Base-by-base conservation (phyloP, 2,797 vertebrate species). In the Lithobates pipiens region DNA sequence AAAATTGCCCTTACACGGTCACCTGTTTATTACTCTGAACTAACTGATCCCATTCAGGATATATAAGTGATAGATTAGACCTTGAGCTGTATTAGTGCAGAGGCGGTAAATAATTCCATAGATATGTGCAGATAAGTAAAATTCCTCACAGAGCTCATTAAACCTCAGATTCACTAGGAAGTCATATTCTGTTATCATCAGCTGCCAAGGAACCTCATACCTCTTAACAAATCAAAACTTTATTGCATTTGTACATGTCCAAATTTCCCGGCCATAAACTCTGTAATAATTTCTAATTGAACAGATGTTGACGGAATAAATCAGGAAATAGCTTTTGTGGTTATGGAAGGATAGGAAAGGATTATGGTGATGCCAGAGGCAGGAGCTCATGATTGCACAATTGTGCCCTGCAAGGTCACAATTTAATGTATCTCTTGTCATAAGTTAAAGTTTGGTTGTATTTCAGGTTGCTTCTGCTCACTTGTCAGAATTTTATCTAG, bases 301-400 rank as follows among this genome's bases (percentile, higher is more conserved):
- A 71, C 42, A 80, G 57, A 75, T 68, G 32, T 32, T 39, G 44
- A 42, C 71, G 29, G 46, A 39, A 69, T 77, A 77, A 80, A 75
- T 68, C 57, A 69, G 70, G 71, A 80, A 85, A 75, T 77, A 68
- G 76, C 42, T 46, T 67, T 74, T 85, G 44, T 42, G 54, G 76
- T 73, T 67, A 63, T 3, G 27, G 27, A 67, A 79, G 21, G 8
- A 61, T 36, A 36, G 54, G 54, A 23, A 23, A 61, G 21, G 54
- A 61, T 23, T 61, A 61, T 23, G 18, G 9, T 61, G 57, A 46
- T 85, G 36, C 69, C 36, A 85, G 16, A 21, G 83, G n/a, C 76
- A 78, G 50, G 50, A 61, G 21, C 2, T 23, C 54, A 2, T 74
- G 36, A 85, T 74, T 79, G 44, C 25, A 63, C 50, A 69, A 61